Percentiles rank a stretch among this genome's conserved stretches.
phyloP scores from a whole-genome alignment of 92 coral and sea anemone species.

The Umimayanthus kanabou region DNA sequence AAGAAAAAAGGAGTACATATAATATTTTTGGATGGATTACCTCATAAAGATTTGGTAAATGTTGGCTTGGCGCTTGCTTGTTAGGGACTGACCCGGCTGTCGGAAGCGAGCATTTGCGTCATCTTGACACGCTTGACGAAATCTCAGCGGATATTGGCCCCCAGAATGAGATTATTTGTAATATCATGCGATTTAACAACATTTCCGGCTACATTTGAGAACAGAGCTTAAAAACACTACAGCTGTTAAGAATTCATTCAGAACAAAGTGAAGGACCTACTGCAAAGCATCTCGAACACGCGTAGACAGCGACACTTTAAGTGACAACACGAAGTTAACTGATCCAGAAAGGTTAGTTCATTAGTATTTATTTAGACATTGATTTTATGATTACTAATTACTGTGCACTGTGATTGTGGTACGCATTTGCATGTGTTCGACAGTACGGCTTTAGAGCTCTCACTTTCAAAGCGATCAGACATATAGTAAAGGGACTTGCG shows the following conservation, averaged over 20 bases:
- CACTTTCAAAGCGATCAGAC: neutral
- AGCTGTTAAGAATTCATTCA: neutral
- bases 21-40: neutral
- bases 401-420: neutral
- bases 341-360: conserved; percentile 26
- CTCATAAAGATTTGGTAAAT: neutral
- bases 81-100: neutral
- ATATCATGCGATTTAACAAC: neutral
- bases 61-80: neutral
- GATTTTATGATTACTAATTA: no score
- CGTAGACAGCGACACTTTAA: neutral
- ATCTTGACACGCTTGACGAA: neutral
- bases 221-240: neutral
- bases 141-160: neutral
- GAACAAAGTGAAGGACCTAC: neutral
- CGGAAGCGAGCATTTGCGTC: neutral
- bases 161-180: neutral
- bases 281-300: neutral
- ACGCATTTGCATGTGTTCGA: neutral
- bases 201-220: neutral
- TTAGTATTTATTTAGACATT: neutral
- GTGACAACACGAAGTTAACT: neutral
- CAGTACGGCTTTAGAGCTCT: neutral
- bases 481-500: neutral
- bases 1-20: no score